phyloP scores from a whole-genome alignment of 2,113 vertebrate species.

The Zeus faber region DNA sequence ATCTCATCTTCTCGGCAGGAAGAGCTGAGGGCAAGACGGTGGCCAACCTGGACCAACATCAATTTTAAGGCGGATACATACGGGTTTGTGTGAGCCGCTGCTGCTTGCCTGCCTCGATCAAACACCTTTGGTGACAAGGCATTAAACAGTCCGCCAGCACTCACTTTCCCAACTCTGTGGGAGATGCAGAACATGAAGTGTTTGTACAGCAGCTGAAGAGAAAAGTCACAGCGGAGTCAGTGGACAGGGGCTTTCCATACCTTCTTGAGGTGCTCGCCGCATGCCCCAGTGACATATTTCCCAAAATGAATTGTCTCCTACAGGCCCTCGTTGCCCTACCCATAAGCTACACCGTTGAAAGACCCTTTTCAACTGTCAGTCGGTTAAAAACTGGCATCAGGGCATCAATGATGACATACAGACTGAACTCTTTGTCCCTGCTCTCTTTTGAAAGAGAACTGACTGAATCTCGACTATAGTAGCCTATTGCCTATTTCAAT shows the following conservation, averaged over 20 bases:
- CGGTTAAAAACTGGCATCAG: too few relatives aligned
- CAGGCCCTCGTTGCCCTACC: not conserved
- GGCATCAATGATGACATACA: too few relatives aligned
- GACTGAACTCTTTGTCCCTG: too few relatives aligned
- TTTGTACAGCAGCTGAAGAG: not conserved
- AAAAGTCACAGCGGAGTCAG: not conserved
- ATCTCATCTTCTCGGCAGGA: too few relatives aligned
- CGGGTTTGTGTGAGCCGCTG: not conserved
- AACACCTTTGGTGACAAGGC: constrained; percentile 4
- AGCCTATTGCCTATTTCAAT: too few relatives aligned
- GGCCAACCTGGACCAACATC: too few relatives aligned
- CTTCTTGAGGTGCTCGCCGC: not conserved
- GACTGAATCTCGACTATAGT: too few relatives aligned
- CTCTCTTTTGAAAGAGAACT: too few relatives aligned
- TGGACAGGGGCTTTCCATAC: too few relatives aligned
- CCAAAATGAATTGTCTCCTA: not conserved
- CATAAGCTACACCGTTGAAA: too few relatives aligned
- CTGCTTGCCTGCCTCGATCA: not conserved
- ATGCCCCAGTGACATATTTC: not conserved
- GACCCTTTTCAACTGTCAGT: too few relatives aligned
- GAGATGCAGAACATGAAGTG: not conserved
- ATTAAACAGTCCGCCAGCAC: not conserved
- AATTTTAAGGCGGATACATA: not conserved
- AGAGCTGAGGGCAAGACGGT: too few relatives aligned
- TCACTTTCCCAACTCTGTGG: not conserved